Evolutionary conservation across 2,888 invertebrate species (phyloP).

Genomic region (Pterostichus madidus): DNA sequence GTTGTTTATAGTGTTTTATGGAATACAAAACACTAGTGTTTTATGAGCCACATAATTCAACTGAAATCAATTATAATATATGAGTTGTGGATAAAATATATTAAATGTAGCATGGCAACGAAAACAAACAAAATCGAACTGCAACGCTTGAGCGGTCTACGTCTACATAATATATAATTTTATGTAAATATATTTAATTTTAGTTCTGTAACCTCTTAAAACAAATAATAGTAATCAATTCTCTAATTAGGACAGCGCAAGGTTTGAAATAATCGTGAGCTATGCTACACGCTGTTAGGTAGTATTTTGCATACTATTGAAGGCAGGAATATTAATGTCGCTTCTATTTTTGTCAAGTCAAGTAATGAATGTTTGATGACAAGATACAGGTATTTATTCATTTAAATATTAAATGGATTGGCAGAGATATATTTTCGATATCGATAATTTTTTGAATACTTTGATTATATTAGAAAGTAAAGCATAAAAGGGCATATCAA

Average conservation of each 20-base stretch:
- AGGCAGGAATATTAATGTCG: constrained; percentile 45
- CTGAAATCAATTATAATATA: no score
- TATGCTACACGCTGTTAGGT: not conserved
- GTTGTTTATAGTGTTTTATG: no score
- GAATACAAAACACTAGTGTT: no score
- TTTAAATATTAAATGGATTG: constrained; percentile 51
- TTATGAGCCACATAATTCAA: no score
- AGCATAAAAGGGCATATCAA: constrained; percentile 54
- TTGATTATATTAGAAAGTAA: constrained; percentile 54
- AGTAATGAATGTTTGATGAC: constrained; percentile 36
- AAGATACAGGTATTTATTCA: constrained; percentile 33
- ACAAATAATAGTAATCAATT: constrained; percentile 20
- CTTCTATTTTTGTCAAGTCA: constrained; percentile 16
- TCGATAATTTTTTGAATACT: constrained; percentile 36
- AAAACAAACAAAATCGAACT: not conserved
- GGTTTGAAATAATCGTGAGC: not conserved
- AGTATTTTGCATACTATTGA: constrained; percentile 34
- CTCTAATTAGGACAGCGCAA: constrained; percentile 8
- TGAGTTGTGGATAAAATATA: no score
- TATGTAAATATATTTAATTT: constrained; percentile 29
- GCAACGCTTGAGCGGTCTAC: not conserved
- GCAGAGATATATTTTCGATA: constrained; percentile 49
- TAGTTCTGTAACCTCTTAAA: constrained; percentile 10
- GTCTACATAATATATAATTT: constrained; percentile 1
- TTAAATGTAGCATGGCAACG: not conserved